These are phyloP conservation scores for Eulemur rubriventer DNA, from an alignment of 2,797 vertebrate genomes.

Conservation along the genomic window DNA sequence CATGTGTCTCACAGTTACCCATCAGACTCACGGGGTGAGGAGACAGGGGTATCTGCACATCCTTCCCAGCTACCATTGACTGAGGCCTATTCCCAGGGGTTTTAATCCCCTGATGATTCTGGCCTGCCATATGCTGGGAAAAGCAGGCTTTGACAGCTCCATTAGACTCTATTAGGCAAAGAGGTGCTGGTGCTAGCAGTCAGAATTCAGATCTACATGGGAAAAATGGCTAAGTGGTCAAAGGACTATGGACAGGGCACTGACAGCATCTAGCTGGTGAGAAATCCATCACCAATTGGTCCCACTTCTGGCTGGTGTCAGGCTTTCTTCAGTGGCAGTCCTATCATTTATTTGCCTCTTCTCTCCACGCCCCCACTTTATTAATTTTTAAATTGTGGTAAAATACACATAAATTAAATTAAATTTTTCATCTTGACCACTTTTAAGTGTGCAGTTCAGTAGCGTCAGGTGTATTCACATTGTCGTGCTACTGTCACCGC, in stretches of 20 bases:
- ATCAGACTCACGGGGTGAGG: not conserved
- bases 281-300: fast-evolving
- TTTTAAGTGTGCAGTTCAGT: not conserved
- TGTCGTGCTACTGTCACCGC: not conserved
- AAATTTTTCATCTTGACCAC: not conserved
- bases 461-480: not conserved
- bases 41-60: not conserved
- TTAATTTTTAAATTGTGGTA: not conserved
- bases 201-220: not conserved
- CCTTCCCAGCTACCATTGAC: not conserved
- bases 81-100: not conserved
- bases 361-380: not conserved
- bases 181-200: not conserved
- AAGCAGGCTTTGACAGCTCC: not conserved
- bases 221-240: not conserved
- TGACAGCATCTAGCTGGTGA: not conserved
- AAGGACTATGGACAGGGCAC: no score
- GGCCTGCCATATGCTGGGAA: not conserved
- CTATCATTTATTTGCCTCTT: not conserved
- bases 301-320: not conserved
- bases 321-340: not conserved
- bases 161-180: not conserved
- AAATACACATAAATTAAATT: not conserved
- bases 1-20: not conserved
- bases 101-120: not conserved